phyloP scores from a whole-genome alignment of 2,797 vertebrate species.

The Galagoides demidoff region DNA sequence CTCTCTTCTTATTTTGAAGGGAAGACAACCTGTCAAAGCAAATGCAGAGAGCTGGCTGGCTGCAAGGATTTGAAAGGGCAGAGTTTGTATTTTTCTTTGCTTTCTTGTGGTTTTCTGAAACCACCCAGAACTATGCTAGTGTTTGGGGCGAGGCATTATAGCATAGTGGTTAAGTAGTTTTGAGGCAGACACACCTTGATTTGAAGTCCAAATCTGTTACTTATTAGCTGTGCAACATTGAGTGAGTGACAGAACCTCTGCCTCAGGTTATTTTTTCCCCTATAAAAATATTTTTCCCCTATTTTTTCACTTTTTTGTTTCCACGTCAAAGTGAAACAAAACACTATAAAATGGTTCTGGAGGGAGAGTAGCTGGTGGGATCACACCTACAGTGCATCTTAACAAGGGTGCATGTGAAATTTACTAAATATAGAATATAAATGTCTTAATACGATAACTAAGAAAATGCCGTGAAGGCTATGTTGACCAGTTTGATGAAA shows the following conservation, averaged over 20 bases:
- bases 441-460: too few species aligned
- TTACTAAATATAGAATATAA: too few species aligned
- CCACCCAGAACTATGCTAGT: not conserved
- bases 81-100: constrained; percentile 31
- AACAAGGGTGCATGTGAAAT: too few species aligned
- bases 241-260: not conserved
- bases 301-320: too few species aligned
- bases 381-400: too few species aligned
- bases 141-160: not conserved
- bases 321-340: too few species aligned
- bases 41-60: constrained; percentile 21
- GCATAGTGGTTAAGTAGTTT: not conserved
- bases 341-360: too few species aligned
- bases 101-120: constrained; percentile 38
- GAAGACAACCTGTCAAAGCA: constrained; percentile 77
- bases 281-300: too few species aligned
- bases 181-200: not conserved
- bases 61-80: constrained; percentile 65
- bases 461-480: too few species aligned
- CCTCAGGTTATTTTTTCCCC: not conserved
- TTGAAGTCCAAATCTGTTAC: not conserved
- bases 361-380: too few species aligned
- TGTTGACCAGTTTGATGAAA: too few species aligned
- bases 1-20: constrained; percentile 50
- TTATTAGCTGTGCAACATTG: not conserved